Percentiles rank a stretch among this genome's conserved stretches.
Evolutionary conservation across 2,888 invertebrate species (phyloP).

Genomic region (Dolomedes plantarius): DNA sequence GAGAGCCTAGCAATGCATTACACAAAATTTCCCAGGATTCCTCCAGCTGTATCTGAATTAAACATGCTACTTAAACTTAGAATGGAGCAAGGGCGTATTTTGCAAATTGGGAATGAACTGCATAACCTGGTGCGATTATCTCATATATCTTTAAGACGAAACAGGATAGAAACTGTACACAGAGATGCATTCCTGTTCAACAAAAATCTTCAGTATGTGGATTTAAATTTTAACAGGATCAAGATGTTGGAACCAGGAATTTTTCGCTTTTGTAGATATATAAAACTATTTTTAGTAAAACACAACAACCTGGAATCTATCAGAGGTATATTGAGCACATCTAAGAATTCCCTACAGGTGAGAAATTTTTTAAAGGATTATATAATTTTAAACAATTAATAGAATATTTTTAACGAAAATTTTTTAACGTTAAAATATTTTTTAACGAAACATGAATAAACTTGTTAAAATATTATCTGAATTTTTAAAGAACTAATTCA

Average conservation of each 20-base stretch:
- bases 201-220: neutral
- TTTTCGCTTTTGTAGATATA: neutral
- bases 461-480: too few species aligned
- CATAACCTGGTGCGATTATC: neutral
- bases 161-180: neutral
- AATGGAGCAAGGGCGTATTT: neutral
- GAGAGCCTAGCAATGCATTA: neutral
- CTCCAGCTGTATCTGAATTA: neutral
- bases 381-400: too few species aligned
- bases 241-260: neutral
- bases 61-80: neutral
- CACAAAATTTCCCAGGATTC: neutral
- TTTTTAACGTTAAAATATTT: too few species aligned
- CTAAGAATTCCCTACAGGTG: too few species aligned
- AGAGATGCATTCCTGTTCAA: neutral
- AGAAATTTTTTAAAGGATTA: too few species aligned
- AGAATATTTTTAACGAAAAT: too few species aligned
- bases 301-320: too few species aligned
- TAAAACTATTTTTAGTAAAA: neutral
- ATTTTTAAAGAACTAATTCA: too few species aligned
- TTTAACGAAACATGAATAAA: too few species aligned
- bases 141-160: neutral
- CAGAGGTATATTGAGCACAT: too few species aligned
- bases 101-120: neutral
- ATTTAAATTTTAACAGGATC: neutral